A percentile compares a stretch with the other conserved stretches of the same genome.
phyloP scores from a whole-genome alignment of 2,113 vertebrate genomes.

The Bos taurus region ARS-UCD2.0 NC_037330.1:109907001-109907500 shows the following conservation, averaged over 20 bases:
- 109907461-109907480: neutral
- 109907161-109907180: neutral
- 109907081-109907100: neutral
- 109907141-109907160: neutral
- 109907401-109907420: constrained; percentile 2
- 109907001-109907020: constrained; percentile 3
- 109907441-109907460: constrained; percentile 41
- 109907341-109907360: neutral
- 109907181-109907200: neutral
- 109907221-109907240: neutral
- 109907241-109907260: neutral
- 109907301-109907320: neutral
- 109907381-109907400: neutral
- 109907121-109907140: neutral
- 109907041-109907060: neutral
- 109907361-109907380: neutral
- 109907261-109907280: neutral
- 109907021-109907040: constrained; percentile 11
- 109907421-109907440: constrained; percentile 5
- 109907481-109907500: neutral
- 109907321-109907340: neutral
- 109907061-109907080: neutral
- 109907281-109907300: neutral
- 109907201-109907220: neutral
- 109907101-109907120: neutral